A percentile compares a stretch with the other conserved stretches of the same genome.
Conservation (phyloP, 2,797 vertebrate genomes). For the Neoniphon sammara region DNA sequence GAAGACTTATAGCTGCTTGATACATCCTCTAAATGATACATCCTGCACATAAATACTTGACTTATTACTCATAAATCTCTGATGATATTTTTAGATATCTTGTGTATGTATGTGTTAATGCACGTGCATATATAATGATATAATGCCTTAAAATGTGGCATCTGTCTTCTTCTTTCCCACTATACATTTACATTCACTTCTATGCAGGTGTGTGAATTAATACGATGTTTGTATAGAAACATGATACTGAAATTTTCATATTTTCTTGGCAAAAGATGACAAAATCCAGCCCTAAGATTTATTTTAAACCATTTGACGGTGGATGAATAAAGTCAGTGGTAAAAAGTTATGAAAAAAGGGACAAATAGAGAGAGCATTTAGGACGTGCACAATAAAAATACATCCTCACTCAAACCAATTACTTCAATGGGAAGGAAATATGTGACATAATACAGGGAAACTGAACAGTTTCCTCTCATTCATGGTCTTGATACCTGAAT, state of each 20-base stretch:
- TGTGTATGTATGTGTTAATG: not conserved
- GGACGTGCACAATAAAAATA: not conserved
- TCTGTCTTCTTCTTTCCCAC: not conserved
- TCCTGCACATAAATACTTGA: slow-evolving; percentile 41
- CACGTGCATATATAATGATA: not conserved
- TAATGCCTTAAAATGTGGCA: not conserved
- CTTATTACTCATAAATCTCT: not conserved
- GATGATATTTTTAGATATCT: no score
- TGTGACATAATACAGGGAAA: slow-evolving; percentile 23
- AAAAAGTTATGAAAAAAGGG: slow-evolving; percentile 13
- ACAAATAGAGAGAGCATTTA: slow-evolving; percentile 1
- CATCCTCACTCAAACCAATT: slow-evolving; percentile 25
- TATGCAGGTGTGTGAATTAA: slow-evolving; percentile 1
- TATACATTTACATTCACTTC: not conserved
- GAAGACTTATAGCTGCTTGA: slow-evolving; percentile 3
- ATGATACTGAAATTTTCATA: slow-evolving; percentile 17
- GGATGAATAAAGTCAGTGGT: slow-evolving; percentile 25
- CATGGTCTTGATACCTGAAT: not conserved
- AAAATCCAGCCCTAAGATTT: slow-evolving; percentile 11
- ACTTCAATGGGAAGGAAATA: slow-evolving; percentile 38
- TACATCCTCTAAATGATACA: slow-evolving; percentile 26
- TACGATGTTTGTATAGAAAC: slow-evolving; percentile 23
- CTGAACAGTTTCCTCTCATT: not conserved
- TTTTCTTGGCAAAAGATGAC: slow-evolving; percentile 11
- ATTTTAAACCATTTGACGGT: slow-evolving; percentile 33